These are phyloP conservation scores for Linnaemya vulpina DNA, from an alignment of 2,888 invertebrate genomes.

Conservation along the genomic window DNA sequence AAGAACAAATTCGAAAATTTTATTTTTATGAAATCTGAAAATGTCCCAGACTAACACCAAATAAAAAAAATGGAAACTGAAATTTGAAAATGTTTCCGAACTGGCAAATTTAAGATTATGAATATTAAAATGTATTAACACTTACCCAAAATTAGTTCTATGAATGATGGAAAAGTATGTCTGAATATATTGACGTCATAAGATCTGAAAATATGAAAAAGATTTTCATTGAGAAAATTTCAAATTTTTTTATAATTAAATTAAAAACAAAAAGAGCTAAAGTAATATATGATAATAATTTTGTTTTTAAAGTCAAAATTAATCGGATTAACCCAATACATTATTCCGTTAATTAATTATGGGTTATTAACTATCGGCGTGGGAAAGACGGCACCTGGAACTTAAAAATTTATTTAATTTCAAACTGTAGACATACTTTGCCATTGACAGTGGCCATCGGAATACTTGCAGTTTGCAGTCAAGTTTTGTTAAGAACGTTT, in stretches of 20 bases:
- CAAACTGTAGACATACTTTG: constrained; percentile 1
- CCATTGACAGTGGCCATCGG: background rate
- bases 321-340: background rate
- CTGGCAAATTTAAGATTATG: too few species aligned
- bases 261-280: too few species aligned
- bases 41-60: too few species aligned
- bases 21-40: too few species aligned
- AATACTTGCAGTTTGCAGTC: background rate
- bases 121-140: too few species aligned
- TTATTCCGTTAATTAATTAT: background rate
- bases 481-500: background rate
- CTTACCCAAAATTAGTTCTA: too few species aligned
- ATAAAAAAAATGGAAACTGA: too few species aligned
- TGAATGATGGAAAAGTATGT: too few species aligned
- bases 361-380: background rate
- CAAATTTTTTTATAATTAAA: too few species aligned
- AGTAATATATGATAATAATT: background rate
- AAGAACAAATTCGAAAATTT: too few species aligned
- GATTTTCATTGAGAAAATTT: too few species aligned
- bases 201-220: background rate
- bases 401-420: background rate
- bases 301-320: background rate
- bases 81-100: too few species aligned
- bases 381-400: constrained; percentile 28
- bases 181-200: background rate